Conservation (phyloP, 1,140 invertebrate species). For the Neotoxoptera formosana region DNA sequence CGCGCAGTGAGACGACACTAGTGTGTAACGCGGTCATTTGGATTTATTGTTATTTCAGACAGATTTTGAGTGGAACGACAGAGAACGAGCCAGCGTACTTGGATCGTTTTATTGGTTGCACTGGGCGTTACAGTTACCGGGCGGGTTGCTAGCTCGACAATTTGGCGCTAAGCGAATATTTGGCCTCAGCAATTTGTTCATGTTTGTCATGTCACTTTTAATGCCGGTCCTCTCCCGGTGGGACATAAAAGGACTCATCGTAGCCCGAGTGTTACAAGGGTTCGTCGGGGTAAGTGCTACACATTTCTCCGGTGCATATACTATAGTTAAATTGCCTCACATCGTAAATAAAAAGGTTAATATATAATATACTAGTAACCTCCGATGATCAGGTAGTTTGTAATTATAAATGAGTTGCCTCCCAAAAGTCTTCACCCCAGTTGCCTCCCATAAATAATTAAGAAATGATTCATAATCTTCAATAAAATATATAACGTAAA, state of each 20-base stretch:
- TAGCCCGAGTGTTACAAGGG: constrained; percentile 75
- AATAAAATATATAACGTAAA: too few relatives aligned
- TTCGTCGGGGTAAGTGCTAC: constrained; percentile 72
- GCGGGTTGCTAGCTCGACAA: constrained; percentile 73
- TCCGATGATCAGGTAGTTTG: too few relatives aligned
- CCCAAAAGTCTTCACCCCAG: too few relatives aligned
- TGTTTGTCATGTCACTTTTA: constrained; percentile 74
- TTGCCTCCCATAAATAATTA: too few relatives aligned
- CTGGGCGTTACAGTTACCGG: constrained; percentile 77
- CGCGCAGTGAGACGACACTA: too few relatives aligned
- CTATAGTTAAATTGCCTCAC: too few relatives aligned
- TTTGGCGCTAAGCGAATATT: constrained; percentile 78
- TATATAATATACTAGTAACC: too few relatives aligned
- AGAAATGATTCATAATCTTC: too few relatives aligned
- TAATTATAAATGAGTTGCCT: too few relatives aligned
- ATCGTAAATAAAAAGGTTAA: too few relatives aligned
- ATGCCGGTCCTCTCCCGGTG: constrained; percentile 73
- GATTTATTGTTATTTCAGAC: constrained; percentile 16
- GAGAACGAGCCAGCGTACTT: constrained; percentile 73
- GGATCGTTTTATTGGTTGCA: constrained; percentile 81
- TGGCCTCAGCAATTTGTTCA: constrained; percentile 73
- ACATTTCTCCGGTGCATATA: not conserved
- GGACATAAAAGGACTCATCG: constrained; percentile 70
- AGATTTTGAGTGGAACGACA: constrained; percentile 72
- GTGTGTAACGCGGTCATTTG: not conserved